Conservation (phyloP, 2,888 invertebrate genomes). For the Tholera decimalis region DNA sequence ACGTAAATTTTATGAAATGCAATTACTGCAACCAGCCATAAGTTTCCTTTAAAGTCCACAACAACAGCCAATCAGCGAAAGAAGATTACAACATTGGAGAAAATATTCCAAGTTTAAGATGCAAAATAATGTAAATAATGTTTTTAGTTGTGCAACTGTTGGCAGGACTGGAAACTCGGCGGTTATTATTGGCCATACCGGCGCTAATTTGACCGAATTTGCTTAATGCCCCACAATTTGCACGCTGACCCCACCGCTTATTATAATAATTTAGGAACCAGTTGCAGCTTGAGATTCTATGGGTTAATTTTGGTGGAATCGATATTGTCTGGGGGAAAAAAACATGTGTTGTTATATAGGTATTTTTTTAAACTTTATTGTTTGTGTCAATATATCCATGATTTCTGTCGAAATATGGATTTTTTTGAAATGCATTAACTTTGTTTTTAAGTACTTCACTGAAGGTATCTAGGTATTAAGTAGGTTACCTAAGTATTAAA, state of each 20-base stretch:
- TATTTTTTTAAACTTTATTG: background rate
- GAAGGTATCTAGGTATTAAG: too few species aligned
- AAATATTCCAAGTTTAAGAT: slow-evolving; percentile 52
- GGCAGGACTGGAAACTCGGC: slow-evolving; percentile 66
- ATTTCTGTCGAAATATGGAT: background rate
- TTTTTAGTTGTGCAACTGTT: slow-evolving; percentile 63
- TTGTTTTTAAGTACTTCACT: too few species aligned
- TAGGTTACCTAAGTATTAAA: too few species aligned
- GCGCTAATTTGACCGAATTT: slow-evolving; percentile 83
- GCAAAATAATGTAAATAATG: slow-evolving; percentile 62
- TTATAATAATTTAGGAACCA: slow-evolving; percentile 65
- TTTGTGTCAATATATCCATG: background rate
- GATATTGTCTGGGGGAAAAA: slow-evolving; percentile 15
- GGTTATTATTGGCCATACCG: slow-evolving; percentile 77
- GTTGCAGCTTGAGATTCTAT: slow-evolving; percentile 52
- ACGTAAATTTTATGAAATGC: slow-evolving; percentile 42
- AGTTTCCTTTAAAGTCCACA: slow-evolving; percentile 41
- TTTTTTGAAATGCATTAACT: too few species aligned
- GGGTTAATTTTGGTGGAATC: slow-evolving; percentile 42
- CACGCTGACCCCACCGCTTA: slow-evolving; percentile 68
- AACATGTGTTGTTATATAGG: background rate
- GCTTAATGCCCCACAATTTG: slow-evolving; percentile 83
- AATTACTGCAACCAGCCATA: slow-evolving; percentile 43
- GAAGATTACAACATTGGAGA: slow-evolving; percentile 37
- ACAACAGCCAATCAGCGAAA: slow-evolving; percentile 53